Evolutionary conservation across 2,888 invertebrate species (phyloP).

Genomic region (Chloroclystis v-ata): DNA sequence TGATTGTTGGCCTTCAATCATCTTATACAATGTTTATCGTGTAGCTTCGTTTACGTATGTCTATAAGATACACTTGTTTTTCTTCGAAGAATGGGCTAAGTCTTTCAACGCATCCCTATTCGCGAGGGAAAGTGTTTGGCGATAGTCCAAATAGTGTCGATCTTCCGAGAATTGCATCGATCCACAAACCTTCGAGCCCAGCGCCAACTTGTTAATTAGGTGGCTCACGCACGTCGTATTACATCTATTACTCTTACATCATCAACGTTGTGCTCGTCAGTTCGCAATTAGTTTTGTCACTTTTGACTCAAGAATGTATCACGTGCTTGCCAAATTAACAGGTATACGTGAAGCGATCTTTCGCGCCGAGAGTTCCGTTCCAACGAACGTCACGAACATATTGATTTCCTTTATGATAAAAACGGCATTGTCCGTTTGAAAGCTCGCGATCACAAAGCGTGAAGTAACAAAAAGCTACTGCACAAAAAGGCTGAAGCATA

Average conservation of each 20-base stretch:
- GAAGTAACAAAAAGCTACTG: constrained; percentile 68
- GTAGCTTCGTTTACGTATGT: too few species aligned
- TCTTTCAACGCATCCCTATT: constrained; percentile 40
- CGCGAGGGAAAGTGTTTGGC: constrained; percentile 57
- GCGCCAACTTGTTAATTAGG: constrained; percentile 52
- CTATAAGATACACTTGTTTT: constrained; percentile 5
- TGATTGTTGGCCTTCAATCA: too few species aligned
- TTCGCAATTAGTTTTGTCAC: constrained; percentile 29
- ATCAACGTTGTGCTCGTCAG: constrained; percentile 27
- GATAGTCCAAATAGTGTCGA: constrained; percentile 52
- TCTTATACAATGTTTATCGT: too few species aligned
- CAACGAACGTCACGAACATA: constrained; percentile 49
- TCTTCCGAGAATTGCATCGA: constrained; percentile 64
- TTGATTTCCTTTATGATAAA: constrained; percentile 67
- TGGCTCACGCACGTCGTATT: constrained; percentile 39
- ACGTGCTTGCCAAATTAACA: constrained; percentile 28
- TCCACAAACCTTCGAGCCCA: constrained; percentile 34
- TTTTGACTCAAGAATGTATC: constrained; percentile 31
- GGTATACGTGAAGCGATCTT: constrained; percentile 30
- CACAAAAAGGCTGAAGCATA: constrained; percentile 59
- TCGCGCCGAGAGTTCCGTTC: constrained; percentile 33
- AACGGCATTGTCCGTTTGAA: constrained; percentile 64
- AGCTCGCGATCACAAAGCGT: constrained; percentile 67
- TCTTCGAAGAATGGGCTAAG: constrained; percentile 44
- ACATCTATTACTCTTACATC: constrained; percentile 42